Evolutionary conservation across 1,140 invertebrate genomes (phyloP).

Genomic region (Coboldia fuscipes): DNA sequence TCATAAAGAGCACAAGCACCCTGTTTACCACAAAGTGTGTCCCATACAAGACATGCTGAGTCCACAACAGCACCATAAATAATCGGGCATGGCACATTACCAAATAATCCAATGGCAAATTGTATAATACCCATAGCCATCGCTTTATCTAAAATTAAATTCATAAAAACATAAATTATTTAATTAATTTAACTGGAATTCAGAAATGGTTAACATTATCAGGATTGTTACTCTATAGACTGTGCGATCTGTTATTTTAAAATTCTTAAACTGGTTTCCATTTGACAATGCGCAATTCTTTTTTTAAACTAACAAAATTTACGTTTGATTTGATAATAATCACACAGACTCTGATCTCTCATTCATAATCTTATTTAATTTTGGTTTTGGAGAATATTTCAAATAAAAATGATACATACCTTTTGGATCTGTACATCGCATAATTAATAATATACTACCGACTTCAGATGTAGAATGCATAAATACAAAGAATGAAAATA

Average conservation of each 20-base stretch:
- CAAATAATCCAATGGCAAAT: constrained; percentile 80
- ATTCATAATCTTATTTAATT: too few species aligned
- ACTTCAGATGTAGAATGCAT: constrained; percentile 84
- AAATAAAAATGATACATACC: constrained; percentile 13
- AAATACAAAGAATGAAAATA: constrained; percentile 75
- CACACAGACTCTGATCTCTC: too few species aligned
- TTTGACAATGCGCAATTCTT: too few species aligned
- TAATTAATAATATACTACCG: constrained; percentile 70
- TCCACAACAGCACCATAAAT: constrained; percentile 82
- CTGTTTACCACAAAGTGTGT: constrained; percentile 52
- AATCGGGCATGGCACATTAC: constrained; percentile 82
- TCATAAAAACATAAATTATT: background rate
- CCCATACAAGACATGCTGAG: constrained; percentile 75
- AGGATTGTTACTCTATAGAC: too few species aligned
- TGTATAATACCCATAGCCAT: constrained; percentile 86
- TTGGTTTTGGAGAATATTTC: too few species aligned
- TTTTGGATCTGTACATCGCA: constrained; percentile 73
- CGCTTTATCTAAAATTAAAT: constrained; percentile 47
- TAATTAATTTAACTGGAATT: background rate
- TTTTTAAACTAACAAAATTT: too few species aligned
- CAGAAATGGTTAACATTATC: too few species aligned
- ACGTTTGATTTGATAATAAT: too few species aligned
- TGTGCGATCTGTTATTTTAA: too few species aligned
- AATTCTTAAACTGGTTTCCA: too few species aligned
- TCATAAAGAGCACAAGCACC: constrained; percentile 75